These are phyloP conservation scores for Hydrocynus forskahlii DNA, from an alignment of 2,797 vertebrate genomes.

Conservation along the genomic window DNA sequence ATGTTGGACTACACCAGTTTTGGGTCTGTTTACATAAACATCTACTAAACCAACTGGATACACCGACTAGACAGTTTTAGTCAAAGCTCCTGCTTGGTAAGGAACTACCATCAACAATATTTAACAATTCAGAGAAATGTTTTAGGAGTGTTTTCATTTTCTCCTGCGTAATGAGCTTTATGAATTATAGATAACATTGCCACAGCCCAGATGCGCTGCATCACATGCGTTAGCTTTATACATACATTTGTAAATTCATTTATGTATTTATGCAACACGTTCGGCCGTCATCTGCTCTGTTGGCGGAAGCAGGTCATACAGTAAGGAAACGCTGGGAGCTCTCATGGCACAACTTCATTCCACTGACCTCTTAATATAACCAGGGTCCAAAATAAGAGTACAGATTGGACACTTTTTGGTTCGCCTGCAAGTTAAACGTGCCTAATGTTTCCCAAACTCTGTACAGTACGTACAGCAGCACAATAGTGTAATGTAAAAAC, in stretches of 20 bases:
- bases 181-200: neutral
- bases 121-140: neutral
- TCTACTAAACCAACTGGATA: neutral
- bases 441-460: too few relatives aligned
- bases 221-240: neutral
- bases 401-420: too few relatives aligned
- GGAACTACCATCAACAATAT: neutral
- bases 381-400: too few relatives aligned
- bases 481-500: too few relatives aligned
- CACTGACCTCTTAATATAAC: neutral
- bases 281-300: neutral
- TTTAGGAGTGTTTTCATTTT: neutral
- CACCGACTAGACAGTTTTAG: neutral
- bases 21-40: too few relatives aligned
- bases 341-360: neutral
- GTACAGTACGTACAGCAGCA: too few relatives aligned
- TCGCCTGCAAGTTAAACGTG: too few relatives aligned
- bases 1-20: too few relatives aligned
- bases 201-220: neutral
- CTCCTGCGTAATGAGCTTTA: neutral
- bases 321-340: neutral
- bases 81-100: neutral
- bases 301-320: neutral
- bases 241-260: neutral
- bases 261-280: neutral